Evolutionary conservation across 2,113 vertebrate genomes (phyloP).

Genomic region (Tragelaphus strepsiceros): DNA sequence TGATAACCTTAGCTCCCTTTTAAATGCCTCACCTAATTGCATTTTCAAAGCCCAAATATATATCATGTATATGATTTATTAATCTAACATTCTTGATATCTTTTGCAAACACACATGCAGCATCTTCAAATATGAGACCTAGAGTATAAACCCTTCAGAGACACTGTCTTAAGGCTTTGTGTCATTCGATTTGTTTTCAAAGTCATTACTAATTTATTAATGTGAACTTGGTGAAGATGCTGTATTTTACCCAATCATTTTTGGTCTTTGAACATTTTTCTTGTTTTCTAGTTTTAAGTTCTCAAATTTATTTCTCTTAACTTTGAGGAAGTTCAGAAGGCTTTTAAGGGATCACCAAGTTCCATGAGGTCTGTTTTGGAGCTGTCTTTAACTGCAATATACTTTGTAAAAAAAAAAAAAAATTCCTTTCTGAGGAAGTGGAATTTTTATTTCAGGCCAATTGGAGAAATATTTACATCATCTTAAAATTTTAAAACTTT

Average conservation of each 20-base stretch:
- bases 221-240: background rate
- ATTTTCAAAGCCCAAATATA: constrained; percentile 15
- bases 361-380: background rate
- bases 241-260: background rate
- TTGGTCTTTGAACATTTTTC: constrained; percentile 12
- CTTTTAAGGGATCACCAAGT: background rate
- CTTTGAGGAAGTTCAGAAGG: constrained; percentile 13
- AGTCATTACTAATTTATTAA: background rate
- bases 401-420: background rate
- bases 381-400: background rate
- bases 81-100: background rate
- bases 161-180: background rate
- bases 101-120: background rate
- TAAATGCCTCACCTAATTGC: constrained; percentile 22
- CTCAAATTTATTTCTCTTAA: constrained; percentile 22
- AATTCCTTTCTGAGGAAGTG: background rate
- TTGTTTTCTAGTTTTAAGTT: background rate
- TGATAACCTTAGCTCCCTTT: constrained; percentile 41
- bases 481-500: constrained; percentile 6
- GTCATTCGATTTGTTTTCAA: constrained; percentile 21
- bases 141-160: background rate
- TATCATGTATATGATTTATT: constrained; percentile 21
- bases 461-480: background rate
- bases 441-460: background rate
- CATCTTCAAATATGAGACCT: background rate